Evolutionary conservation across 2,797 vertebrate species (phyloP).

Genomic region (Brotula barbata): DNA sequence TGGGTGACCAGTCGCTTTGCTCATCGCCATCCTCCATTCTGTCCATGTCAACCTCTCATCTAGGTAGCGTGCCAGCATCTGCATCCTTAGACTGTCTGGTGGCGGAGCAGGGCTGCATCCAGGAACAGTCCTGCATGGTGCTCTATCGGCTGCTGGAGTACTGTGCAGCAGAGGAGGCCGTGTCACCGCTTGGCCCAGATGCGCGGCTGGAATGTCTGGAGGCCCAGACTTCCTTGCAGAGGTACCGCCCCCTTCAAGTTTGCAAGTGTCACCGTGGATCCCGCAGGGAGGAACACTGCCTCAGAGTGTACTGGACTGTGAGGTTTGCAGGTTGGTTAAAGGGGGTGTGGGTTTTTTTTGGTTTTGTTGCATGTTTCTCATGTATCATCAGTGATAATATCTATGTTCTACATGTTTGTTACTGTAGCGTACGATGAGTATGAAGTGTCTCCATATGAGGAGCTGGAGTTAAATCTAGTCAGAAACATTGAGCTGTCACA

Average conservation of each 20-base stretch:
- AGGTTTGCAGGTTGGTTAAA: conserved; percentile 75
- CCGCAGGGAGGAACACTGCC: conserved; percentile 86
- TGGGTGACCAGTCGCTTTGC: not conserved
- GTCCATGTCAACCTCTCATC: conserved; percentile 17
- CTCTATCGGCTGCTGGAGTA: conserved; percentile 82
- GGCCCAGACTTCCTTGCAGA: conserved; percentile 80
- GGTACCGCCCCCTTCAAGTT: conserved; percentile 81
- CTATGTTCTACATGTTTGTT: conserved; percentile 14
- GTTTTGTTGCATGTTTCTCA: conserved; percentile 1
- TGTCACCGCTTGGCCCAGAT: conserved; percentile 62
- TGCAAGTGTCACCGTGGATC: conserved; percentile 89
- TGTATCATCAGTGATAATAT: not conserved
- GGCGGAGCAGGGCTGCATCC: conserved; percentile 83
- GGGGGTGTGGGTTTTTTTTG: conserved; percentile 5
- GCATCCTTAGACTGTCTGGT: conserved; percentile 80
- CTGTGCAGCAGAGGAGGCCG: conserved; percentile 79
- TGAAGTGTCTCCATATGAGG: conserved; percentile 88
- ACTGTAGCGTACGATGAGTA: conserved; percentile 83
- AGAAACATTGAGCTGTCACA: conserved; percentile 84
- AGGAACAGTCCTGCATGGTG: conserved; percentile 78
- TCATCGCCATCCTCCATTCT: not conserved
- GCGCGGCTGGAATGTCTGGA: conserved; percentile 81
- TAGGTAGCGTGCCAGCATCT: conserved; percentile 62
- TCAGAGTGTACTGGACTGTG: conserved; percentile 87
- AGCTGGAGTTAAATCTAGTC: conserved; percentile 79